Base-by-base conservation (phyloP, 2,888 invertebrate species). In the Diaprepes abbreviatus region DNA sequence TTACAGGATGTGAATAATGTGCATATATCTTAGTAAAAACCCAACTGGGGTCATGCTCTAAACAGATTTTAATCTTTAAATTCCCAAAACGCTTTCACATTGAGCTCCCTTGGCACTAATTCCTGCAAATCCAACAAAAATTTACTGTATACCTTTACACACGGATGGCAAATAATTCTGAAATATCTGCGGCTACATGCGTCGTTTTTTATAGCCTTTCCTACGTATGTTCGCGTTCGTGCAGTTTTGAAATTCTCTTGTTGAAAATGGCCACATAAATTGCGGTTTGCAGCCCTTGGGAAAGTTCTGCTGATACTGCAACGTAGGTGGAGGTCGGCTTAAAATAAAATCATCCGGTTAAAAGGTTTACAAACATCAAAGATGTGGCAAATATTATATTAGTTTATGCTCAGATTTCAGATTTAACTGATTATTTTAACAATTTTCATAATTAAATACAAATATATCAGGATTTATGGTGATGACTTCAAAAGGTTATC, bases 211-310 rank as follows among this genome's bases (percentile, higher is more conserved):
- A 55, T 48, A 33, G 45, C 36, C 35, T 59, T 19, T 66, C 48
- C 28, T 57, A 65, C 54, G 57, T 52, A 50, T 28, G 48, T 36
- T 28, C 16, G 58, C 16, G 40, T 48, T 58, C 60, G 60, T 67
- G 60, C 67, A 67, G 60, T 67, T 67, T 67, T 67, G 60, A 67
- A 67, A 67, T 67, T 67, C 67, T 54, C 67, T 54, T 43, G 43
- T 36, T 52, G 60, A 45, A 36, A 60, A 54, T 33, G 59, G 54
- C 43, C 33, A 60, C 60, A 67, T 67, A 67, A 67, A 67, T 67
- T 67, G 67, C 52, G 67, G 67, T 67, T 67, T 60, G 38, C 45
- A 59, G 60, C 60, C 67, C 60, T 50, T 36, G 59, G 60, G 52
- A 67, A 67, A 67, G 67, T 67, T 55, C n/a, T 60, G 66, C 50